Conservation (phyloP, 1,140 invertebrate genomes). For the Polypedilum pembai region DNA sequence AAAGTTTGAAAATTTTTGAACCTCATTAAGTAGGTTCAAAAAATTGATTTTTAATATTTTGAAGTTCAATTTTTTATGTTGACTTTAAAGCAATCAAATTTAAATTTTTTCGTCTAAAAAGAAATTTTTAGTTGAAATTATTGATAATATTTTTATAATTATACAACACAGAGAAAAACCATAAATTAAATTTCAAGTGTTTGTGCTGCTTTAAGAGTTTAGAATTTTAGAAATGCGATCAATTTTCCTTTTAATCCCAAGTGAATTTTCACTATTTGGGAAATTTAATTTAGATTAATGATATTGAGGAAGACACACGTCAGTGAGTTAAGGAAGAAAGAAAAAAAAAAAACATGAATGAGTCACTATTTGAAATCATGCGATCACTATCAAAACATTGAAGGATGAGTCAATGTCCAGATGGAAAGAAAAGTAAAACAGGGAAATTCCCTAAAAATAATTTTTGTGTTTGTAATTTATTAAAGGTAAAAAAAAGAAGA, state of each 20-base stretch:
- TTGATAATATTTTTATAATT: too few species aligned
- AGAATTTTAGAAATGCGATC: not conserved
- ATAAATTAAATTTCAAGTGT: too few species aligned
- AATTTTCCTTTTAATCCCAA: not conserved
- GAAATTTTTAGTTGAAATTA: too few species aligned
- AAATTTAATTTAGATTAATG: constrained; percentile 5
- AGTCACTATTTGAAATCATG: not conserved
- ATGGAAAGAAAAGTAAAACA: not conserved
- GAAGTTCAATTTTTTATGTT: too few species aligned
- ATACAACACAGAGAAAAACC: too few species aligned
- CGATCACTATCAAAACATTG: not conserved
- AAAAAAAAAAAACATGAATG: not conserved
- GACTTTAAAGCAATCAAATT: too few species aligned
- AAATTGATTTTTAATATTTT: too few species aligned
- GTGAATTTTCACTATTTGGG: not conserved
- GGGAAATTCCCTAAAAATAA: not conserved
- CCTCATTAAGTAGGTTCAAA: too few species aligned
- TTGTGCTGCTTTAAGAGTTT: too few species aligned
- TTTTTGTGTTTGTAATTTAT: not conserved
- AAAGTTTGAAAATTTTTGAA: too few species aligned
- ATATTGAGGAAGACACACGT: not conserved
- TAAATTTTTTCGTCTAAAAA: too few species aligned
- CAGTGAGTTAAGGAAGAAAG: not conserved
- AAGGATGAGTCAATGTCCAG: not conserved
- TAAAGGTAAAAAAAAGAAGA: not conserved